Conservation (phyloP, 1,140 invertebrate genomes). For the Hyles euphorbiae region DNA sequence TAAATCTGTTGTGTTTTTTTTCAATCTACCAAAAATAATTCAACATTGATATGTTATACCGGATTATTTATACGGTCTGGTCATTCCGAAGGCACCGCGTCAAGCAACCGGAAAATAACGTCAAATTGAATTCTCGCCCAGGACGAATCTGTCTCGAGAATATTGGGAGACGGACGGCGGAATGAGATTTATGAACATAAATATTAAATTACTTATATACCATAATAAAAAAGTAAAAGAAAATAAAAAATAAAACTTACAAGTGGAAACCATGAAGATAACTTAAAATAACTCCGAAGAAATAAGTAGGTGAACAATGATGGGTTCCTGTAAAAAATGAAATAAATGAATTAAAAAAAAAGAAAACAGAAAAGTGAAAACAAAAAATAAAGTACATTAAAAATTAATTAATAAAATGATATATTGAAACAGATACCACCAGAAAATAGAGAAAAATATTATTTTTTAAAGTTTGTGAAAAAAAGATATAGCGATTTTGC, state of each 20-base stretch:
- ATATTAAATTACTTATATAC: constrained; percentile 18
- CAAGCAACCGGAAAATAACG: constrained; percentile 18
- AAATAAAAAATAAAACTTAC: constrained; percentile 54
- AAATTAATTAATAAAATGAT: not conserved
- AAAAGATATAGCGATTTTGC: too few relatives aligned
- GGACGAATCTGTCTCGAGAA: not conserved
- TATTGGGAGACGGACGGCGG: not conserved
- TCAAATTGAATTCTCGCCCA: constrained; percentile 18
- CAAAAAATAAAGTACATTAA: constrained; percentile 7
- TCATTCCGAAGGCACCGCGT: constrained; percentile 1
- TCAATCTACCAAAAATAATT: constrained; percentile 4
- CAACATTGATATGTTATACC: not conserved
- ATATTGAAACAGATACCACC: too few relatives aligned
- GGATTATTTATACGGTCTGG: constrained; percentile 16
- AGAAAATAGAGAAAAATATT: too few relatives aligned
- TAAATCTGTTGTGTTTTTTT: not conserved
- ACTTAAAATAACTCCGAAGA: constrained; percentile 44
- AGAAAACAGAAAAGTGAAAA: constrained; percentile 26
- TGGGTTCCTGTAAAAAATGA: constrained; percentile 55
- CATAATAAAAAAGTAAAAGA: constrained; percentile 22
- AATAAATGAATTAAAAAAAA: constrained; percentile 39
- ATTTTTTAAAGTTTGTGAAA: too few relatives aligned
- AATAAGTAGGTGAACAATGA: constrained; percentile 25
- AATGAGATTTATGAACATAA: not conserved
- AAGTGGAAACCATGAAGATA: constrained; percentile 61